A percentile compares a stretch with the other conserved stretches of the same genome.
Conservation (phyloP, 2,797 vertebrate genomes). For the Hydrophis major region DNA sequence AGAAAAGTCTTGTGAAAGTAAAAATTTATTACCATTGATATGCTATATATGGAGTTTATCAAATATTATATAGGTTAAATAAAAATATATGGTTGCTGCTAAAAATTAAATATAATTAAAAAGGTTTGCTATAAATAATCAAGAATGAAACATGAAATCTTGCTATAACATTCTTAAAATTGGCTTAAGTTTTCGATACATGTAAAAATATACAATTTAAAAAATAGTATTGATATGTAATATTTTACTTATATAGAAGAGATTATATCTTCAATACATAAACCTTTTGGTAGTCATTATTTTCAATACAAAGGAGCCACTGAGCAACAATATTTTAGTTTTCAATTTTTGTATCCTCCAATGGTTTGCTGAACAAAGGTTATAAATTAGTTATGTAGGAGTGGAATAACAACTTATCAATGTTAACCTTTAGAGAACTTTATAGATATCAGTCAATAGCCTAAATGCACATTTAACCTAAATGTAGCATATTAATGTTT, state of each 20-base stretch:
- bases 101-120: background rate
- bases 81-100: background rate
- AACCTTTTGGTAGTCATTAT: background rate
- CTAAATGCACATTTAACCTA: background rate
- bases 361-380: background rate
- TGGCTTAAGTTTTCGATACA: background rate
- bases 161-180: background rate
- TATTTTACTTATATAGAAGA: background rate
- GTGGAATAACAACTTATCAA: conserved; percentile 18
- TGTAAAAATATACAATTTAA: background rate
- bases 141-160: background rate
- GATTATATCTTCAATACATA: background rate
- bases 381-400: background rate
- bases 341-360: background rate
- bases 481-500: conserved; percentile 20
- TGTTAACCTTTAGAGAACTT: background rate
- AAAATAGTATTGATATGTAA: background rate
- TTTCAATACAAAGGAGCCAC: background rate
- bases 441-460: background rate
- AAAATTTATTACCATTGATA: background rate
- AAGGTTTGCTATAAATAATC: background rate
- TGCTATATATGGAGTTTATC: background rate
- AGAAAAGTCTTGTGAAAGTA: background rate
- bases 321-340: background rate
- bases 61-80: background rate